Evolutionary conservation across 2,888 invertebrate species (phyloP), one percentile per base, ranked within the genome.

Genomic region (Sminthurinus aureus): DNA sequence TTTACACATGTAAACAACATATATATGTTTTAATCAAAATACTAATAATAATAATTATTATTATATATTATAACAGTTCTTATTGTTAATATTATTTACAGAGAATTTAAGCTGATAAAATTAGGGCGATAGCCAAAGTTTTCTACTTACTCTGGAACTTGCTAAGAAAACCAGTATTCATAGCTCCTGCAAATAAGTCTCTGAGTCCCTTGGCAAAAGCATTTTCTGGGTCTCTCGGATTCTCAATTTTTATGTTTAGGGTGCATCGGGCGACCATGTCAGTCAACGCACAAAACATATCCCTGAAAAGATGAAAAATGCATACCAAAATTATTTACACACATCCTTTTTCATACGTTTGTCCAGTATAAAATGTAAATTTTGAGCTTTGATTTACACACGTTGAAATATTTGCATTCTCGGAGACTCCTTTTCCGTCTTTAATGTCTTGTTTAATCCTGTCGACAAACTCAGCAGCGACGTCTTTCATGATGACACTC

Each of bases 231-330:
- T 86, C 83, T 75, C 85, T 83, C 0, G 84, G 67, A 76, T 86
- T 83, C 26, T 85, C 85, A 67, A 79, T 64, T 66, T 67, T 66
- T 12, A 86, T 84, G 38, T 84, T 85, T 6, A 87, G 79, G 50
- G 84, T 84, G 24, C 83, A 84, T 76, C 84, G 81, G 18, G 85
- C 85, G 82, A 87, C 85, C 84, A 85, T 84, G 80, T 87, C 87
- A 75, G 86, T 85, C 79, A 71, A 12, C 2, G 24, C 24, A 15
- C 9, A 50, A 51, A 80, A 71, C 4, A 67, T 2, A 26, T 80
- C 80, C 24, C 71, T 69, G 80, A n/a, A 80, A 71, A 71, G 3
- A 12, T 69, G 9, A 22, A 38, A 38, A 38, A 38, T 38, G 3
- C 38, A 38, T 38, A 38, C 1, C 6, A 38, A 38, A 1, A 6